phyloP scores from a whole-genome alignment of 1,140 invertebrate genomes.

The Nephotettix cincticeps region DNA sequence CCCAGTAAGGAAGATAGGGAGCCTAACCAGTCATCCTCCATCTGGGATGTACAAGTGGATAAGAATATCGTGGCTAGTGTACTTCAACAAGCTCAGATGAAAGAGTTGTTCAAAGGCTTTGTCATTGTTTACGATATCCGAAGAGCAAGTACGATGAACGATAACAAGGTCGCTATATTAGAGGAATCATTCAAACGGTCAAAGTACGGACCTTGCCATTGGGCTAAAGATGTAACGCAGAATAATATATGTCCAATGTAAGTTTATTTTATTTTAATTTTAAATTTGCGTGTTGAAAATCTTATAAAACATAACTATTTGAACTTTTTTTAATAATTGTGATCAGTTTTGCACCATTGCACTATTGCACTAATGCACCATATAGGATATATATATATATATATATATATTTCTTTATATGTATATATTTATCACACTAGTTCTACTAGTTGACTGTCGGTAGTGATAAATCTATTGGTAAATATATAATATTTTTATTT shows the following conservation, averaged over 20 bases:
- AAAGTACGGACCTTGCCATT: slow-evolving; percentile 8
- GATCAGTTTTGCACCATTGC: too few species aligned
- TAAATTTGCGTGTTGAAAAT: too few species aligned
- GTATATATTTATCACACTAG: too few species aligned
- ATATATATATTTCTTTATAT: too few species aligned
- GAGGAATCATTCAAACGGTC: slow-evolving; percentile 4
- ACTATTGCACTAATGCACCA: too few species aligned
- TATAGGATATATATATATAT: too few species aligned
- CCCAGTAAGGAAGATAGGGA: background rate
- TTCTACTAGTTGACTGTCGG: too few species aligned
- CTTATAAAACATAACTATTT: too few species aligned
- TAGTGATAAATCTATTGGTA: too few species aligned
- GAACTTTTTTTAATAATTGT: too few species aligned
- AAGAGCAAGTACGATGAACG: background rate
- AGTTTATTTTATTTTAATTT: too few species aligned
- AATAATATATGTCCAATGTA: background rate
- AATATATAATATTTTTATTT: too few species aligned
- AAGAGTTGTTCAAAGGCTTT: background rate
- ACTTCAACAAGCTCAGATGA: background rate
- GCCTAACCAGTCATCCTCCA: background rate
- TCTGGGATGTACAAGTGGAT: background rate
- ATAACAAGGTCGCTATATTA: slow-evolving; percentile 5
- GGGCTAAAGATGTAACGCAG: background rate
- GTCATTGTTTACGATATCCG: background rate
- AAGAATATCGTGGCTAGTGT: background rate